A percentile compares a stretch with the other conserved stretches of the same genome.
Evolutionary conservation across 2,113 vertebrate genomes (phyloP).

Genomic region (Pterocles orientalis): DNA sequence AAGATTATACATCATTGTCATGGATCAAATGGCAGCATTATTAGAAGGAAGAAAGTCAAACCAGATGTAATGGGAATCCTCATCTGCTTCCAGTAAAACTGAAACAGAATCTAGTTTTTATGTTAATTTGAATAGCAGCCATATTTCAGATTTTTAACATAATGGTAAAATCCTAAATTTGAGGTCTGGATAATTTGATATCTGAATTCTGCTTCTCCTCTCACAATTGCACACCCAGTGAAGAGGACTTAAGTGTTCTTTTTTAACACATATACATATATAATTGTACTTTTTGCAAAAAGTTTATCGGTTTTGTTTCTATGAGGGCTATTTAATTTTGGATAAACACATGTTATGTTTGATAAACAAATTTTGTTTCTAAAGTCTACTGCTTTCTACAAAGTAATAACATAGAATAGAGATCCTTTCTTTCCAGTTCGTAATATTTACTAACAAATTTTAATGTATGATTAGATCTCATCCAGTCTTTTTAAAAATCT

Average conservation of each 20-base stretch:
- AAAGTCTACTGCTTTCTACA: not conserved
- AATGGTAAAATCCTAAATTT: not conserved
- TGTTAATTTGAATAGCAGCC: constrained; percentile 19
- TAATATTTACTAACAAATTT: not conserved
- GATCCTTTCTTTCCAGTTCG: not conserved
- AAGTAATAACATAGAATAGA: not conserved
- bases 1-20: not conserved
- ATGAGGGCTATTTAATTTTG: not conserved
- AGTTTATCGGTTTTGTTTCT: not conserved
- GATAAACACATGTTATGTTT: not conserved
- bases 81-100: constrained; percentile 57
- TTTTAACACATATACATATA: not conserved
- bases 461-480: not conserved
- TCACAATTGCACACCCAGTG: not conserved
- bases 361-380: not conserved
- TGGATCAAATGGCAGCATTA: constrained; percentile 36
- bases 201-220: not conserved
- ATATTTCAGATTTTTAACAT: not conserved
- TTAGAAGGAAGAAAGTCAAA: constrained; percentile 41
- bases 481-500: not conserved
- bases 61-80: constrained; percentile 48
- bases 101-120: constrained; percentile 40
- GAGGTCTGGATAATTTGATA: not conserved
- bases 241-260: not conserved
- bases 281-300: not conserved